Evolutionary conservation across 1,140 invertebrate genomes (phyloP).

Genomic region (Heliconius eleuchia): DNA sequence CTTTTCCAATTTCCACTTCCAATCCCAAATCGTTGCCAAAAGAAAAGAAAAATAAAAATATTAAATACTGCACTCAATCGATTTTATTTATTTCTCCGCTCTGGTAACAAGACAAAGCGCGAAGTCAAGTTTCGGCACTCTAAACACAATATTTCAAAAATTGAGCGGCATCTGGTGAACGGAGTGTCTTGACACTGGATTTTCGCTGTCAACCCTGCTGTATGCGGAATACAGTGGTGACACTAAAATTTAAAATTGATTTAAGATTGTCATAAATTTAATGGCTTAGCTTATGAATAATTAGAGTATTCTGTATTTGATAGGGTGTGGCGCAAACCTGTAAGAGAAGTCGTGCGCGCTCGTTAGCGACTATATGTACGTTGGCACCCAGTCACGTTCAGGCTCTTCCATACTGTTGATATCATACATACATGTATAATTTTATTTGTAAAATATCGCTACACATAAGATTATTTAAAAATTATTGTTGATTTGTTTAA

Average conservation of each 20-base stretch:
- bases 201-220: background rate
- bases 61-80: no score
- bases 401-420: background rate
- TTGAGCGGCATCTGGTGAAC: no score
- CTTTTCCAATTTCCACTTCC: no score
- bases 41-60: no score
- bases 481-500: no score
- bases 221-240: background rate
- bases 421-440: background rate
- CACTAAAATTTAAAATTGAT: background rate
- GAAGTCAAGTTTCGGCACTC: no score
- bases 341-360: constrained; percentile 22
- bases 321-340: constrained; percentile 18
- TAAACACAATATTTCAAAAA: no score
- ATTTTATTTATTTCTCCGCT: no score
- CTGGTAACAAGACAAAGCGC: no score
- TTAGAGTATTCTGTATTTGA: constrained; percentile 22
- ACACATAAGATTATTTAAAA: no score
- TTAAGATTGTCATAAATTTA: background rate
- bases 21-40: no score
- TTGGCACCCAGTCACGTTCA: constrained; percentile 9
- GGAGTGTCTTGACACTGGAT: no score
- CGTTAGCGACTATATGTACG: constrained; percentile 13
- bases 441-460: background rate
- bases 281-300: constrained; percentile 13